These are phyloP conservation scores for Zaprionus camerounensis DNA, from an alignment of 1,140 invertebrate genomes.

Conservation along the genomic window DNA sequence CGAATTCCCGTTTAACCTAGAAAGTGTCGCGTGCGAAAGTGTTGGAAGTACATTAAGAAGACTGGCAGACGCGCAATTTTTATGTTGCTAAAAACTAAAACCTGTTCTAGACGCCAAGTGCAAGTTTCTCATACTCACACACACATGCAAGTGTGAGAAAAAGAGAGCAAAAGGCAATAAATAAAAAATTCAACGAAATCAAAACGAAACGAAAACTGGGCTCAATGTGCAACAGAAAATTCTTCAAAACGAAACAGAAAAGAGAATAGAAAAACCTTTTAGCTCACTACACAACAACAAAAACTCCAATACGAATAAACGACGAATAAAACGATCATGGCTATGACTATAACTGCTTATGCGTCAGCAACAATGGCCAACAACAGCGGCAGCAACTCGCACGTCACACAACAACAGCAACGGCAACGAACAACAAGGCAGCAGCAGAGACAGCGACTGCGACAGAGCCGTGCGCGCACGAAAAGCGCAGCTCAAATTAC, in stretches of 20 bases:
- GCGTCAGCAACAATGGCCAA: constrained; percentile 64
- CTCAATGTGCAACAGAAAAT: constrained; percentile 41
- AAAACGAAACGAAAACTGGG: constrained; percentile 37
- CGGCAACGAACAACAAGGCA: constrained; percentile 46
- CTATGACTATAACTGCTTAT: constrained; percentile 59
- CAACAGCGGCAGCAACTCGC: constrained; percentile 34
- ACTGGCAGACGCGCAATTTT: constrained; percentile 38
- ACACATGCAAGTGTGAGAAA: constrained; percentile 10
- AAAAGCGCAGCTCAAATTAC: constrained; percentile 79
- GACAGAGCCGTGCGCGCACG: constrained; percentile 71
- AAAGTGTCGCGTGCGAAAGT: constrained; percentile 81
- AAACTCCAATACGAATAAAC: constrained; percentile 54
- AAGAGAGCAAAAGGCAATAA: constrained; percentile 37
- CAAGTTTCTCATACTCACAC: constrained; percentile 44
- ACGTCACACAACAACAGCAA: constrained; percentile 52
- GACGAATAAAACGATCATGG: constrained; percentile 65
- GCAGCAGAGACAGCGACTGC: constrained; percentile 44
- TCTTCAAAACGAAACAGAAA: constrained; percentile 28
- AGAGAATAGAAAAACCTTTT: constrained; percentile 47
- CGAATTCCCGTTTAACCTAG: constrained; percentile 67
- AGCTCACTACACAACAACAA: background rate
- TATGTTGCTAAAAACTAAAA: constrained; percentile 54
- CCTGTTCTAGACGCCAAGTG: constrained; percentile 75
- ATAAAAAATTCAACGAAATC: constrained; percentile 41
- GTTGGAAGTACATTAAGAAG: constrained; percentile 60